These are phyloP conservation scores for Trichosurus vulpecula DNA, from an alignment of 2,797 vertebrate genomes.

Conservation along the genomic window DNA sequence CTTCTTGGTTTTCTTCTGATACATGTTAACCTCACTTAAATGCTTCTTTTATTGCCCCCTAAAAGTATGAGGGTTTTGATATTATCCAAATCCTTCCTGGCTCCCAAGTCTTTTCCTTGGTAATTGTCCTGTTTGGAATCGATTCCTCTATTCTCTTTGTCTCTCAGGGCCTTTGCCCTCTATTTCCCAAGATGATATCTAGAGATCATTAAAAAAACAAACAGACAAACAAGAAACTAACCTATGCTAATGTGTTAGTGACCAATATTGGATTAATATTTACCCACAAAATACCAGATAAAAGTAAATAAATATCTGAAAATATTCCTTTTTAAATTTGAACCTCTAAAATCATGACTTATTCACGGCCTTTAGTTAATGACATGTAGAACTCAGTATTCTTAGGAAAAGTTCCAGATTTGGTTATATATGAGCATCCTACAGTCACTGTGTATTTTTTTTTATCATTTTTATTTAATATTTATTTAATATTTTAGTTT, in stretches of 20 bases:
- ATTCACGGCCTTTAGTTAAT: not conserved
- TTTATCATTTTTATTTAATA: too few relatives aligned
- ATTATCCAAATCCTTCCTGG: not conserved
- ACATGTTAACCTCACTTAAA: not conserved
- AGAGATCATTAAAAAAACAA: not conserved
- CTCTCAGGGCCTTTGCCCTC: not conserved
- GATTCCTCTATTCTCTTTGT: not conserved
- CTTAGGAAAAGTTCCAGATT: not conserved
- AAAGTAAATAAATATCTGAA: not conserved
- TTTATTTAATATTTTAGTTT: too few relatives aligned
- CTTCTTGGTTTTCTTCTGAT: not conserved
- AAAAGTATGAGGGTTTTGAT: not conserved
- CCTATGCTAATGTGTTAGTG: not conserved
- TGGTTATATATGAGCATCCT: not conserved
- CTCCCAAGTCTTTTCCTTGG: not conserved
- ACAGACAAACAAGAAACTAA: not conserved
- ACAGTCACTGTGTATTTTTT: not conserved
- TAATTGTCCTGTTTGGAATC: not conserved
- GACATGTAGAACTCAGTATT: not conserved
- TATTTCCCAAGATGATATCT: not conserved
- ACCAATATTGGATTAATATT: not conserved
- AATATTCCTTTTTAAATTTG: not conserved
- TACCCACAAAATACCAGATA: not conserved
- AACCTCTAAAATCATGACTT: not conserved
- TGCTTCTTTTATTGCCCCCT: not conserved